These are phyloP conservation scores for Drosophila arizonae DNA, from an alignment of 1,140 invertebrate species.

Conservation along the genomic window DNA sequence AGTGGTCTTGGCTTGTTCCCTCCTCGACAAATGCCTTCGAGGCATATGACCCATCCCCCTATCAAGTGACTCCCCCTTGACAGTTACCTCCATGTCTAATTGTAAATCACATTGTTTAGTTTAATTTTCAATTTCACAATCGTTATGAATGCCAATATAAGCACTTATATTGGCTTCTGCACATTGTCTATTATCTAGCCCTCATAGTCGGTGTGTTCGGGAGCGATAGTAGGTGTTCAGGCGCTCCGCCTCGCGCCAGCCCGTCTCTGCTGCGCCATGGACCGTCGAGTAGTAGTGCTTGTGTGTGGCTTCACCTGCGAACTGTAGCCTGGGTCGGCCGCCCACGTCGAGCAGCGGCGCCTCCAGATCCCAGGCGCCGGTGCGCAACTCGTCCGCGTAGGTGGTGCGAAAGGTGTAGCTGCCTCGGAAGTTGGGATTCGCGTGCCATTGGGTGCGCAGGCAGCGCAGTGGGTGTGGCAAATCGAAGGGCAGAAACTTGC, in stretches of 20 bases:
- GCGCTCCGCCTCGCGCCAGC: constrained; percentile 90
- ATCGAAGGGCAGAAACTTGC: constrained; percentile 77
- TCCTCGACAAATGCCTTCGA: no score
- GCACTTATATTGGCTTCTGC: constrained; percentile 5
- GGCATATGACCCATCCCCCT: neutral
- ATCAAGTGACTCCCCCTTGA: neutral
- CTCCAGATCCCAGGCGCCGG: constrained; percentile 84
- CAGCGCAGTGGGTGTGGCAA: constrained; percentile 55
- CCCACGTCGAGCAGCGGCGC: constrained; percentile 84
- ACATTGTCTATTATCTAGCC: constrained; percentile 7
- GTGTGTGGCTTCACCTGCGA: constrained; percentile 89
- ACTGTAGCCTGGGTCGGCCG: constrained; percentile 85
- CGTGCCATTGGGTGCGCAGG: constrained; percentile 85
- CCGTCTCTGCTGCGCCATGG: constrained; percentile 91
- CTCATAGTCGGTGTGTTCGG: constrained; percentile 44
- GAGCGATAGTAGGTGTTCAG: constrained; percentile 60
- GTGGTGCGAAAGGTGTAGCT: constrained; percentile 88
- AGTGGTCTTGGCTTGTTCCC: neutral
- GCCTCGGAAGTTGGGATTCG: constrained; percentile 87
- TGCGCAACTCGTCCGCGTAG: constrained; percentile 84
- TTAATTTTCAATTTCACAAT: neutral
- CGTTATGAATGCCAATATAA: neutral
- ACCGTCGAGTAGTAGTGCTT: constrained; percentile 88
- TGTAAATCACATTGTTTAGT: no score
- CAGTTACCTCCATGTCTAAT: no score